Evolutionary conservation across 1,140 invertebrate species (phyloP).

Genomic region (Octopus sinensis): DNA sequence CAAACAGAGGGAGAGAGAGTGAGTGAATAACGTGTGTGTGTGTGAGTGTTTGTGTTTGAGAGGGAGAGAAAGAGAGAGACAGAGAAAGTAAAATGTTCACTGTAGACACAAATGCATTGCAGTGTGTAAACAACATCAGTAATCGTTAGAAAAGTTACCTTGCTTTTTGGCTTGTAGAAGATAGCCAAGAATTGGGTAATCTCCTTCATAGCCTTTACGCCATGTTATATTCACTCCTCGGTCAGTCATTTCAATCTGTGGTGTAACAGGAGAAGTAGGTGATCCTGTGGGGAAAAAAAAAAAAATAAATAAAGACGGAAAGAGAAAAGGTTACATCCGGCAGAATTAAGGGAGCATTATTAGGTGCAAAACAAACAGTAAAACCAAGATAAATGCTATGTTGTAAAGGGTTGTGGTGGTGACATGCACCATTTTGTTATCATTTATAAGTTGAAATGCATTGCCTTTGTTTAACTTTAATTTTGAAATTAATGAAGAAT

Average conservation of each 20-base stretch:
- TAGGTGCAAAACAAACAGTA: no score
- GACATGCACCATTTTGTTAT: no score
- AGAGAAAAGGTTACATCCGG: no score
- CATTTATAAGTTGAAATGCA: no score
- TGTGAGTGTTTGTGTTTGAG: neutral
- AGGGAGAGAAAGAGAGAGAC: neutral
- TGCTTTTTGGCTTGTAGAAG: conserved; percentile 82
- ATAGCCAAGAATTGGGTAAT: conserved; percentile 83
- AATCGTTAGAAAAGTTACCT: conserved; percentile 65
- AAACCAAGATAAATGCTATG: no score
- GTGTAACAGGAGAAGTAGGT: conserved; percentile 70
- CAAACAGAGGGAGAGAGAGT: neutral
- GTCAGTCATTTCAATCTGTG: conserved; percentile 74
- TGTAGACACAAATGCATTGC: conserved; percentile 1
- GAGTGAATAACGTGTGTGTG: neutral
- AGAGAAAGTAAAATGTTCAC: conserved; percentile 14
- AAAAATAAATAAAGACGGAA: no score
- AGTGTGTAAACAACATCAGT: neutral
- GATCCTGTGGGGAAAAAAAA: conserved; percentile 57
- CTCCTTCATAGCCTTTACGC: conserved; percentile 81
- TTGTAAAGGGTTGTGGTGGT: no score
- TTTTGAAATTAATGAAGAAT: no score
- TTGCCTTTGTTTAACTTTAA: no score
- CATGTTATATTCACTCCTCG: conserved; percentile 82
- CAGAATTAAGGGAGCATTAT: no score